Conservation (phyloP, 2,113 vertebrate genomes). For the Prolemur simus region DNA sequence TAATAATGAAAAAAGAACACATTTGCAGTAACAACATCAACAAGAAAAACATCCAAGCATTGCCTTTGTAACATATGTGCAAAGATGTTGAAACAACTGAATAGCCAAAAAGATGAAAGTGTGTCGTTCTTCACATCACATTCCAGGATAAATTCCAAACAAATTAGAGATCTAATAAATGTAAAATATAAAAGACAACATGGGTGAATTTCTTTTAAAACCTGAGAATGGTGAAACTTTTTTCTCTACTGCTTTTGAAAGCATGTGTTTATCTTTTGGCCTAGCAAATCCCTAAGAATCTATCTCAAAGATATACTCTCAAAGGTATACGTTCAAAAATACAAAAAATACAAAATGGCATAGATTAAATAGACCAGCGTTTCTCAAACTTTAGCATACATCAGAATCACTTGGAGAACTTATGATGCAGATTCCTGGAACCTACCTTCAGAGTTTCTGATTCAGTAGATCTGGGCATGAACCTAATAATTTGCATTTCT, state of each 20-base stretch:
- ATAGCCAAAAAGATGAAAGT: neutral
- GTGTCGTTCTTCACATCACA: neutral
- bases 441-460: neutral
- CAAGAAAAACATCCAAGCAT: neutral
- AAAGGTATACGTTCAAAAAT: neutral
- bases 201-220: neutral
- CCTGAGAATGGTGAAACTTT: neutral
- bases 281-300: neutral
- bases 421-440: neutral
- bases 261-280: neutral
- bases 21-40: neutral
- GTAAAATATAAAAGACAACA: neutral
- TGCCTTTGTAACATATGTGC: neutral
- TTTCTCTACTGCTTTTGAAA: neutral
- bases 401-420: neutral
- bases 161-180: neutral
- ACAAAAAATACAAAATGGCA: neutral
- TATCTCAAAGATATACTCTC: neutral
- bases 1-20: neutral
- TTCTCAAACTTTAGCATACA: neutral
- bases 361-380: neutral
- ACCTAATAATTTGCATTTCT: neutral
- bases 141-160: neutral
- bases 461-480: neutral
- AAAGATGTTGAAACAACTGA: neutral